Evolutionary conservation across 2,113 vertebrate species (phyloP), one percentile per base, ranked within the genome.

Genomic region (Odobenus rosmarus): DNA sequence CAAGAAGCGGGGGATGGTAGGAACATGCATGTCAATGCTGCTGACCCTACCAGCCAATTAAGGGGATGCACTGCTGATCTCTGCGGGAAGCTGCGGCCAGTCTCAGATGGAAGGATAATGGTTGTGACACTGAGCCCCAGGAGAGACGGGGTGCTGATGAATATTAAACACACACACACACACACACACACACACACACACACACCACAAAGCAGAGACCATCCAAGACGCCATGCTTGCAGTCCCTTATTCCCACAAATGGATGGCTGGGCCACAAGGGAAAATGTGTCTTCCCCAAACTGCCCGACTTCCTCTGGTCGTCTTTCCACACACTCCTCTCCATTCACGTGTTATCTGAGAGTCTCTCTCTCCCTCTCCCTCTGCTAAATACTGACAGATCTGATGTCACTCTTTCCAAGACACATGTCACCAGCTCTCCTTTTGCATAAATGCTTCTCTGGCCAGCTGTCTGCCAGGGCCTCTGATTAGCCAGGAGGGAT

Each of bases 21-120:
- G 62, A 62, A 74, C 28, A 24, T 46, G 59, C 87, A 72, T 74
- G 94, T 97, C 94, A 84, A 8, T 28, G n/a, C 28, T 28, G 79
- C 95, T 98, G 97, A 98, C 97, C 96, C 93, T 33, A 53, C 72
- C 82, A 88, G 96, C 95, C 95, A 97, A 98, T 97, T 97, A 98
- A 90, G 94, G 88, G 92, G 81, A 69, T 23, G 5, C 49, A 39
- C 15, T 2, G n/a, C 88, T 92, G 96, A 84, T 90, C 94, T 90
- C 95, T 64, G 39, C 5, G 1, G 96, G 94, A 85, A 84, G 94
- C 96, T n/a, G 64, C 81, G 94, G 93, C 49, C 93, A 72, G 95
- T 84, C 87, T 72, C 76, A 18, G 11, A 83, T 0, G 18, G 86
- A 96, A 87, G 90, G 90, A 88, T 92, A 97, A 97, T 42, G 71